Conservation (phyloP, 2,888 invertebrate genomes). For the Trachelus iudaicus region DNA sequence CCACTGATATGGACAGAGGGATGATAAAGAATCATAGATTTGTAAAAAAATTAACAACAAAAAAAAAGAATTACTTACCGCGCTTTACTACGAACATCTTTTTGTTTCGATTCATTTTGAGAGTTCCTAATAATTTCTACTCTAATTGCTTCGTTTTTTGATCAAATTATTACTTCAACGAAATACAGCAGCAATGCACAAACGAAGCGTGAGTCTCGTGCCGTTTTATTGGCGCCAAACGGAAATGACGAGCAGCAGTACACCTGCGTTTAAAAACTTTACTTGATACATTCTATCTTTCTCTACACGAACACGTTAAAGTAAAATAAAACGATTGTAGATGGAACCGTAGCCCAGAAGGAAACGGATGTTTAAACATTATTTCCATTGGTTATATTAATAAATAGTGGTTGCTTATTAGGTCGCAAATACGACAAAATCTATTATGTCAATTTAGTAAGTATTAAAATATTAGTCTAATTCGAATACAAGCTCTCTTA, state of each 20-base stretch:
- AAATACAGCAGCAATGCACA: background rate
- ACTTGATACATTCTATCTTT: too few relatives aligned
- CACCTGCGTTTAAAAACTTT: too few relatives aligned
- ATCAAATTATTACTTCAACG: background rate
- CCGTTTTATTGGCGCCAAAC: background rate
- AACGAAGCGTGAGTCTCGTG: background rate
- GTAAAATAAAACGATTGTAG: background rate
- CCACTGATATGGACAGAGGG: conserved; percentile 39
- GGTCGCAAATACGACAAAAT: background rate
- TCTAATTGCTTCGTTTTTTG: conserved; percentile 4
- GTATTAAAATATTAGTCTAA: background rate
- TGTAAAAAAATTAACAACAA: background rate
- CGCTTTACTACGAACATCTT: background rate
- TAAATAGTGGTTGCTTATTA: background rate
- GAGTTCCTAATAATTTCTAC: background rate
- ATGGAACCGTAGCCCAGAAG: background rate
- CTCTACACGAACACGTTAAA: background rate
- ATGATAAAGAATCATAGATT: conserved; percentile 5
- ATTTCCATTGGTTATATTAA: background rate
- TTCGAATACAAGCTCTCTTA: background rate
- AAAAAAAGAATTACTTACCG: background rate
- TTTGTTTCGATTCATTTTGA: background rate
- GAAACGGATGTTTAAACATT: background rate
- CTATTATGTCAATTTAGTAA: background rate
- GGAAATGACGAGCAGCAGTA: background rate